Evolutionary conservation across 2,113 vertebrate species (phyloP), one percentile per base, ranked within the genome.

Genomic region (Mastomys natalensis): DNA sequence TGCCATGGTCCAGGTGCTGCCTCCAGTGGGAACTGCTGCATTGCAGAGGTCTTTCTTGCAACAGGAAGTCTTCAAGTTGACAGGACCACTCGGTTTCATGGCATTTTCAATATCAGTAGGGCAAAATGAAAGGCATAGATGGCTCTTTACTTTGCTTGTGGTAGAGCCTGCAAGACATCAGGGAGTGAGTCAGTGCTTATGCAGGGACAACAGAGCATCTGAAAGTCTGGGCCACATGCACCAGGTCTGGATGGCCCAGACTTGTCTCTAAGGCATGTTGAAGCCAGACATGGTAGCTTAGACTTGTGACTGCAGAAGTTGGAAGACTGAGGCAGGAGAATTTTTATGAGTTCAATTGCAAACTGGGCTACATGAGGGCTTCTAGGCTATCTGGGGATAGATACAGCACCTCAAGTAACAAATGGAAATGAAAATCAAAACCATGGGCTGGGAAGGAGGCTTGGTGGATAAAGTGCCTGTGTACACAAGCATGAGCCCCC

Each of bases 21-120:
- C 43, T 26, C 0, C n/a, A 3, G 43, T 43, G 19, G n/a, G 5
- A 24, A 17, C 15, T 4, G 22, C 72, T 1, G 1, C n/a, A 15
- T 87, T 81, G 51, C 87, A 87, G n/a, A 93, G 55, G 26, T 93
- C 80, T 5, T 0, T 1, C 6, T 34, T 8, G 40, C 95, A 94
- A 4, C 93, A 96, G 7, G n/a, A 37, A 0, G 2, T 2, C 13
- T 7, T n/a, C 22, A 7, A 0, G 3, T 0, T 6, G 21, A n/a
- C 0, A 0, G 1, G 0, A 19, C 3, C 0, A 7, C 1, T 7
- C 11, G 53, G 0, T 1, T 15, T 1, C 1, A 3, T 31, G 5
- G 9, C 1, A 34, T 1, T 34, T 66, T 66, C 29, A 34, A 4
- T 1, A 40, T 16, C 9, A 3, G 0, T 4, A 10, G 70, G 37